phyloP scores from a whole-genome alignment of 2,113 vertebrate species.

The Syngnathus scovelli region DNA sequence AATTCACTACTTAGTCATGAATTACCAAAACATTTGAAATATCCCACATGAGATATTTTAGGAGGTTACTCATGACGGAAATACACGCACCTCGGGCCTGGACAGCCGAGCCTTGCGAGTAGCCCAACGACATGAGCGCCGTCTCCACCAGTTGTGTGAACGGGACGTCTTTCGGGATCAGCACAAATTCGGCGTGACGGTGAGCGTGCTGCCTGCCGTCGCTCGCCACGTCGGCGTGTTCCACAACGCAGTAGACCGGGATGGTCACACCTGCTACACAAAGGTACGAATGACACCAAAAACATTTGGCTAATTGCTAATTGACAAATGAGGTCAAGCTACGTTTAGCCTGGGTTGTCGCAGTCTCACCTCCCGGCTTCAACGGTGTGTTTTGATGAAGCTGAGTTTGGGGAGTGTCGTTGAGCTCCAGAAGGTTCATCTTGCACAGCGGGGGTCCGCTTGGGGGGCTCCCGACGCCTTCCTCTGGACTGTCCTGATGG shows the following conservation, averaged over 20 bases:
- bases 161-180: conserved; percentile 95
- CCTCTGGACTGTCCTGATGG: neutral
- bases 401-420: neutral
- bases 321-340: neutral
- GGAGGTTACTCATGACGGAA: neutral
- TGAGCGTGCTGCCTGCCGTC: conserved; percentile 88
- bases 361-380: neutral
- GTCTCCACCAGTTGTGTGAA: conserved; percentile 99
- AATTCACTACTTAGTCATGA: conserved; percentile 5
- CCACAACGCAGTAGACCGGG: conserved; percentile 98
- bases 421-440: neutral
- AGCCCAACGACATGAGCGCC: conserved; percentile 91
- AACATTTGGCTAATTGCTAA: too few relatives aligned
- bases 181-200: conserved; percentile 81
- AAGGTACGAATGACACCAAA: neutral
- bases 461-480: neutral
- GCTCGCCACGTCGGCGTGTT: conserved; percentile 85
- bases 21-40: conserved; percentile 1
- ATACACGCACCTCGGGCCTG: conserved; percentile 86
- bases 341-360: neutral
- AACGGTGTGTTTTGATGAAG: neutral
- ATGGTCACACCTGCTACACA: conserved; percentile 85
- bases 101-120: conserved; percentile 95
- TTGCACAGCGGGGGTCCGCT: neutral
- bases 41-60: too few relatives aligned